phyloP scores from a whole-genome alignment of 2,113 vertebrate species.

The Cavia aperea region DNA sequence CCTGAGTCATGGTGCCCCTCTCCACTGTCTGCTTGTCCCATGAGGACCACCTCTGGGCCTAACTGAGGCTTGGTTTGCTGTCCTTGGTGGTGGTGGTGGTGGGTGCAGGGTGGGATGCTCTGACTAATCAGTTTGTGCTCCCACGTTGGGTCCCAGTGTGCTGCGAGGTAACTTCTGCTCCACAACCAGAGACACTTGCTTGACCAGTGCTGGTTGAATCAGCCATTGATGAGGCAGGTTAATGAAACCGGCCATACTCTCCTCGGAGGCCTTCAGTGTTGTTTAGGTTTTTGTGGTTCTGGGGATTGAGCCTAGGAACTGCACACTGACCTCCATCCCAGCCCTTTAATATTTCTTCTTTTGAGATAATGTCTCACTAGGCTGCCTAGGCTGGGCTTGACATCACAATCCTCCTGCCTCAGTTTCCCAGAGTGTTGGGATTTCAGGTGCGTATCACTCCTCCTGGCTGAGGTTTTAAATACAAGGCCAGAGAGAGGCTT shows the following conservation, averaged over 20 bases:
- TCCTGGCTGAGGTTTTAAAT: background rate
- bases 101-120: background rate
- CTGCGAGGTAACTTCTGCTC: background rate
- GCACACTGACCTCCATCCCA: background rate
- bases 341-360: background rate
- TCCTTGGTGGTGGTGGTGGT: accelerated
- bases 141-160: background rate
- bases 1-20: background rate
- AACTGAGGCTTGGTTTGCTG: background rate
- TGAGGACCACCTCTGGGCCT: background rate
- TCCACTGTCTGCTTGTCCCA: background rate
- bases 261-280: background rate
- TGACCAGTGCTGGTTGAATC: background rate
- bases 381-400: background rate
- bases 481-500: too few species aligned
- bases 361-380: background rate
- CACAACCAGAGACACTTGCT: accelerated
- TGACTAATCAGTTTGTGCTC: background rate
- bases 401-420: background rate
- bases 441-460: background rate
- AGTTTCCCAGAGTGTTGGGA: background rate
- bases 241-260: background rate
- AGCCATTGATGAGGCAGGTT: accelerated
- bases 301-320: background rate
- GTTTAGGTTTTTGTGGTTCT: background rate